Percentiles rank a stretch among this genome's conserved stretches.
Conservation (phyloP, 2,113 vertebrate species). For the Rhinopomastus cyanomelas region DNA sequence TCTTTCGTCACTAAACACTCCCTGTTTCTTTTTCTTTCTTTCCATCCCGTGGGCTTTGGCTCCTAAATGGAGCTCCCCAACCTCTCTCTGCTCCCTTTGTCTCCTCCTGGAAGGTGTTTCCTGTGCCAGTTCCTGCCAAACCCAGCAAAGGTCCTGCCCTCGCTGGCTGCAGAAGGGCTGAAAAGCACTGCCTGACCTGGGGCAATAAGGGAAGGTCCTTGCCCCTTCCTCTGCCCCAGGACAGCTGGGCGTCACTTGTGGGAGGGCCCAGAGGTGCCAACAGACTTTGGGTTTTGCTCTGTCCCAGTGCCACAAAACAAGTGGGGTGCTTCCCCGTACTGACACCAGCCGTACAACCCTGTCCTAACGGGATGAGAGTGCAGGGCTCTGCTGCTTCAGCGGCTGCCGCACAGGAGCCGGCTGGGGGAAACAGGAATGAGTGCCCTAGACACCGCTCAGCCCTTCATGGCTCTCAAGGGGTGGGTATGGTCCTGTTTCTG, state of each 20-base stretch:
- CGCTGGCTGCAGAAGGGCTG: neutral
- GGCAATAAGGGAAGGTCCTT: neutral
- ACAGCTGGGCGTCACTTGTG: neutral
- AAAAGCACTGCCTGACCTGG: neutral
- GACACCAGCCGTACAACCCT: neutral
- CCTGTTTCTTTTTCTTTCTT: neutral
- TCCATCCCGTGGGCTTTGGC: neutral
- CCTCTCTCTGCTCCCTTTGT: conserved; percentile 48
- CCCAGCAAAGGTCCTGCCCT: neutral
- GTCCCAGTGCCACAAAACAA: neutral
- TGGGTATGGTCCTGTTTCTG: neutral
- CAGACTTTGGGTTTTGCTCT: neutral
- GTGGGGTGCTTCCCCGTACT: neutral
- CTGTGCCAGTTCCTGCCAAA: neutral
- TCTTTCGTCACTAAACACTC: conserved; percentile 19
- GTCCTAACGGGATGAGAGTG: neutral
- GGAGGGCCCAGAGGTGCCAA: neutral
- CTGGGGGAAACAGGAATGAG: neutral
- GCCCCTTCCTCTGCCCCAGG: neutral
- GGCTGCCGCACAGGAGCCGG: neutral
- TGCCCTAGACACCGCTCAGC: neutral
- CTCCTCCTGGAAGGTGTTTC: conserved; percentile 19
- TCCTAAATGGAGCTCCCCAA: conserved; percentile 3
- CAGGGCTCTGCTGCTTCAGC: neutral
- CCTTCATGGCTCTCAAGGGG: neutral